These are phyloP conservation scores for Odontamblyopus lacepedii DNA, from an alignment of 2,797 vertebrate species.

Conservation along the genomic window DNA sequence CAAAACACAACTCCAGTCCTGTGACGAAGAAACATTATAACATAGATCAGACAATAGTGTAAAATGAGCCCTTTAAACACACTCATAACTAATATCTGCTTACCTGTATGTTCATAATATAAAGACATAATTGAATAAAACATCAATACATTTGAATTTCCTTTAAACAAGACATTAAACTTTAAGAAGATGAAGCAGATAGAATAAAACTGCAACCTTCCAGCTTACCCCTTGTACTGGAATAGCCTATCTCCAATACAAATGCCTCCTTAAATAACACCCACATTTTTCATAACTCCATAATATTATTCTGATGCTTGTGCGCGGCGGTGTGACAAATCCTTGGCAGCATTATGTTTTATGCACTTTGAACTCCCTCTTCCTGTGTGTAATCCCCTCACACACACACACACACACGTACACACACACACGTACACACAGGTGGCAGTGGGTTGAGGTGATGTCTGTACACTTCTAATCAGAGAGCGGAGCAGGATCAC, in stretches of 20 bases:
- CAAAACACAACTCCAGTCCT: too few species aligned
- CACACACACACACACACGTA: neutral
- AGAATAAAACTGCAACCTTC: too few species aligned
- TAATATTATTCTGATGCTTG: neutral
- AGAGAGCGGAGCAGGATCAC: slow-evolving; percentile 10
- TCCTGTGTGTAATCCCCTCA: neutral
- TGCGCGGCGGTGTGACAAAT: slow-evolving; percentile 7
- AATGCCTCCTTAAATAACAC: neutral
- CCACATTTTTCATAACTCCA: neutral
- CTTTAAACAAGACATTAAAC: neutral
- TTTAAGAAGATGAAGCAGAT: too few species aligned
- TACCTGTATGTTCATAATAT: too few species aligned
- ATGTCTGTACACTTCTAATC: slow-evolving; percentile 19
- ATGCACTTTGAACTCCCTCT: slow-evolving; percentile 5
- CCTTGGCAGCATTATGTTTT: slow-evolving; percentile 13
- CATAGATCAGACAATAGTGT: too few species aligned
- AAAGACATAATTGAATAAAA: too few species aligned
- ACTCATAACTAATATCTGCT: too few species aligned
- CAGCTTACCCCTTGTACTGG: neutral
- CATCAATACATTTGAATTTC: too few species aligned
- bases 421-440: neutral
- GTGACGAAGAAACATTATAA: too few species aligned
- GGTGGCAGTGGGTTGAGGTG: slow-evolving; percentile 6
- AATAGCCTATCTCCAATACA: neutral
- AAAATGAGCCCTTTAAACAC: too few species aligned